Evolutionary conservation across 2,888 invertebrate species (phyloP), one percentile per base, ranked within the genome.

Genomic region (Clivina fossor): DNA sequence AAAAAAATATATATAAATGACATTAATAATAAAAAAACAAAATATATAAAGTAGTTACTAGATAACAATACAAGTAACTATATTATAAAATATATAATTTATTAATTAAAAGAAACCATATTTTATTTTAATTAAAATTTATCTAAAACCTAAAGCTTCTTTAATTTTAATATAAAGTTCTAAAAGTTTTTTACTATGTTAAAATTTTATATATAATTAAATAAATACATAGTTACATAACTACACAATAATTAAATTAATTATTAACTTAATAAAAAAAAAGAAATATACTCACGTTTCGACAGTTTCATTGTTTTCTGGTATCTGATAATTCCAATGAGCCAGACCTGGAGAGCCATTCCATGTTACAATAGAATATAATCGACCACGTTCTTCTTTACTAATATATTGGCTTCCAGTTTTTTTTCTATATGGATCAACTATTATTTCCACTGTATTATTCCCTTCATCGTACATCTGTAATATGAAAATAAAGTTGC

Each of bases 321-420:
- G 4, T 60, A 68, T 61, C 63, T 74, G 72, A 64, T 78, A 87
- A 0, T 86, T 85, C 82, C 90, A 92, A 51, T 84, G 81, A 0
- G 74, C 66, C 0, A 91, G 73, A 1, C 87, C 88, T 0, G 81
- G 78, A 1, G 78, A 78, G 0, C 83, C 81, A 65, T 89, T 86
- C 79, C 83, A 83, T 4, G 69, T 69, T 47, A 80, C 75, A 33
- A 88, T 77, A 8, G 83, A 79, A 65, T 77, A 87, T 7, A 69
- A 70, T 1, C 28, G 71, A 58, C 57, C 69, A 66, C 63, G 30
- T 58, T 70, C 69, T 28, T 66, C 61, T 30, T 67, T 62, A 16
- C 60, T 58, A 26, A 70, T 56, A 2, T 69, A 16, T 22, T 48
- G 58, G 49, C 60, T 67, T 1, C 58, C 51, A 3, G 66, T 54